Base-by-base conservation (phyloP, 2,888 invertebrate species). In the Caenorhabditis becei region DNA sequence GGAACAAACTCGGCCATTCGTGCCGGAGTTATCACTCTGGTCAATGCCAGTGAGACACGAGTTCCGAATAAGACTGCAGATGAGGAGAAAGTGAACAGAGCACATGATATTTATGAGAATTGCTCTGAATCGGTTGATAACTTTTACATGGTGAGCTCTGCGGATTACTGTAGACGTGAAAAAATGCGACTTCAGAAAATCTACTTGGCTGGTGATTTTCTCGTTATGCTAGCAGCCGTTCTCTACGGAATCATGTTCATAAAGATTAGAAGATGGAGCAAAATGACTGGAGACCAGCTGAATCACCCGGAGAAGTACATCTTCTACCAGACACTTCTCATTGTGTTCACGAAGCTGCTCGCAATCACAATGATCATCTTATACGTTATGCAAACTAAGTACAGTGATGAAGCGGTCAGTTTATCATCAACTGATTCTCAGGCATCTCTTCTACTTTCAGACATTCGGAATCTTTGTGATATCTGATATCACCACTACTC, bases 301-400 rank as follows among this genome's bases (percentile, higher is more conserved):
- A 62, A 71, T 14, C 61, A 26, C n/a, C 70, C 70, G 20, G 70
- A 71, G 41, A 71, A 62, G 41, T 71, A 71, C 23, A 51, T 71
- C 11, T 71, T 71, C 70, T 61, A 61, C 26, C 70, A 71, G 41
- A 71, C 70, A 10, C 28, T 71, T 2, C 51, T 71, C 0, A 61
- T 71, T 20, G 20, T 61, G 3, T 23, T 71, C 28, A 54, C 70
- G 5, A 71, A 71, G 37, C 26, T 71, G 4, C 23, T 71, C 11
- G 70, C 61, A 8, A 28, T 71, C 5, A 26, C 7, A 1, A 20
- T 62, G 1, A 62, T 71, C 20, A 16, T 61, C 2, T 2, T 61
- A 7, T 7, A 26, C 8, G 20, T 8, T 11, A 16, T 41, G 4
- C 41, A 53, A 16, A 8, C 35, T 8, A 44, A 24, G 16, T 54